Conservation (phyloP, 2,888 invertebrate species). For the Nemotelus nigrinus region DNA sequence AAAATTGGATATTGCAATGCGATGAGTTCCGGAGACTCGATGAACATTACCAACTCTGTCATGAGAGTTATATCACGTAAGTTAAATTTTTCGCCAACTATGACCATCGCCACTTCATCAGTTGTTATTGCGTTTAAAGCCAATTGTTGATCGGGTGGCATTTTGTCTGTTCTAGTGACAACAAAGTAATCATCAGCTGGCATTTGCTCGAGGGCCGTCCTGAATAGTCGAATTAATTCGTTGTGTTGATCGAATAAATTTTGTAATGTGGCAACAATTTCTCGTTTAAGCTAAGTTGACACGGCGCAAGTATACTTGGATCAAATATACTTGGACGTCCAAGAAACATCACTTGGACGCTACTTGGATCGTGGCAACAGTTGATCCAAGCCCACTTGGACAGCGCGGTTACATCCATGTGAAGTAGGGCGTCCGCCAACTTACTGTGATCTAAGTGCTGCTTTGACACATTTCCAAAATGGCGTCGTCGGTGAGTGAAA, state of each 20-base stretch:
- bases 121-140: constrained; percentile 50
- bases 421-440: too few species aligned
- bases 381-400: too few species aligned
- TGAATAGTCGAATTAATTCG: constrained; percentile 56
- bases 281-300: constrained; percentile 48
- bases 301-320: too few species aligned
- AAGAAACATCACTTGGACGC: too few species aligned
- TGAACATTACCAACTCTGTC: constrained; percentile 51
- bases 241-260: constrained; percentile 53
- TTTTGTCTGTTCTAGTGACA: constrained; percentile 57
- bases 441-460: too few species aligned
- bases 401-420: too few species aligned
- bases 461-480: too few species aligned
- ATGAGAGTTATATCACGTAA: constrained; percentile 55
- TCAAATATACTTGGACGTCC: too few species aligned
- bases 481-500: too few species aligned
- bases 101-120: constrained; percentile 53
- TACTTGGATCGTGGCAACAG: too few species aligned
- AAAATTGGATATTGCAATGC: constrained; percentile 20
- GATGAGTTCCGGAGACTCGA: constrained; percentile 54
- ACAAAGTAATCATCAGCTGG: constrained; percentile 56
- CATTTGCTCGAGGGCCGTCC: constrained; percentile 54
- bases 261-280: constrained; percentile 26
- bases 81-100: constrained; percentile 51
- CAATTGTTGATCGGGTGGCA: constrained; percentile 54